Evolutionary conservation across 2,113 vertebrate species (phyloP).

Genomic region (Syrrhaptes paradoxus): DNA sequence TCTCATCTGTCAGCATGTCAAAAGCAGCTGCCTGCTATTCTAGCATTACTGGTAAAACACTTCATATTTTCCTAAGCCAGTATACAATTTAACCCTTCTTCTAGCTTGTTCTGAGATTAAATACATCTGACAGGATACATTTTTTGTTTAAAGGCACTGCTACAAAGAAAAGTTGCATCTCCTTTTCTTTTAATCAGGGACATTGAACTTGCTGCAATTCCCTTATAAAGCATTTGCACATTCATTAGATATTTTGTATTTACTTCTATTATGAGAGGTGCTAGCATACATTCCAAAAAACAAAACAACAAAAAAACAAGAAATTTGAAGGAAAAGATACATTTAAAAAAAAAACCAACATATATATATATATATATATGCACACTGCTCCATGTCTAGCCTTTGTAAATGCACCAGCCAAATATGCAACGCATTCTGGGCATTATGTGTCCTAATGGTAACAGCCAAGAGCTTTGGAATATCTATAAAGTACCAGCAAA

Average conservation of each 20-base stretch:
- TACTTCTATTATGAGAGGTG: background rate
- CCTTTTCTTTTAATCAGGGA: background rate
- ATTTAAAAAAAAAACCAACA: background rate
- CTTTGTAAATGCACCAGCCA: background rate
- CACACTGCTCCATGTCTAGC: rapidly evolving
- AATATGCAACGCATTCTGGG: background rate
- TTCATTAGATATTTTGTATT: background rate
- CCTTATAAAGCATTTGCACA: background rate
- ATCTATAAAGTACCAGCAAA: background rate
- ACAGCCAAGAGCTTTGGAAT: background rate
- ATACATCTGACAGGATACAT: background rate
- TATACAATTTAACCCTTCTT: conserved; percentile 35
- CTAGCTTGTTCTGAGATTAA: conserved; percentile 56
- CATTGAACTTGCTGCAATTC: conserved; percentile 10
- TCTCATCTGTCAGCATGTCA: conserved; percentile 72
- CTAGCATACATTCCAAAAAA: background rate
- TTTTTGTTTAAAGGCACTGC: background rate
- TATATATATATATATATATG: background rate
- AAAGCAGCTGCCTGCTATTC: conserved; percentile 63
- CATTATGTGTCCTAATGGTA: background rate
- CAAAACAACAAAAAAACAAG: background rate
- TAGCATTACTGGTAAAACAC: conserved; percentile 29
- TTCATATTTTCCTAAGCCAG: background rate
- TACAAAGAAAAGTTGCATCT: conserved; percentile 1
- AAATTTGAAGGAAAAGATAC: background rate